Conservation (phyloP, 1,140 invertebrate genomes). For the Nylanderia fulva region DNA sequence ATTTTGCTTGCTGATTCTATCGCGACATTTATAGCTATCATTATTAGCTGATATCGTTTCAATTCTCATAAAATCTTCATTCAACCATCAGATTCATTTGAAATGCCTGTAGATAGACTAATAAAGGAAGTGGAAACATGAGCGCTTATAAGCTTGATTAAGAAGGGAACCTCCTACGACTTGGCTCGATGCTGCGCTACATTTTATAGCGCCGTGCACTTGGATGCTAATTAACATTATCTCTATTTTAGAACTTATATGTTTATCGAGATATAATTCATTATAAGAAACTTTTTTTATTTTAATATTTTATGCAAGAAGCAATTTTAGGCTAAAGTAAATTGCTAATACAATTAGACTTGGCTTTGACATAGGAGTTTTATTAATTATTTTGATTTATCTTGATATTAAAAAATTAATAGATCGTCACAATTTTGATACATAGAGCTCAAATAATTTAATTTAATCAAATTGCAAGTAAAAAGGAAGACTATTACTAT, state of each 20-base stretch:
- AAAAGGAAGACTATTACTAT: not conserved
- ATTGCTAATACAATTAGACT: not conserved
- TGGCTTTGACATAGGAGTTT: not conserved
- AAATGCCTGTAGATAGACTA: slow-evolving; percentile 19
- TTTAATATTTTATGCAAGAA: not conserved
- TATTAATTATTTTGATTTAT: too few species aligned
- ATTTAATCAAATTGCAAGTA: not conserved
- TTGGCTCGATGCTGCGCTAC: not conserved
- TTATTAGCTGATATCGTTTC: slow-evolving; percentile 84
- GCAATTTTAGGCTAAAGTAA: not conserved
- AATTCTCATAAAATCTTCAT: slow-evolving; percentile 84
- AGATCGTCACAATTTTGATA: not conserved
- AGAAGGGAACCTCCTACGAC: not conserved
- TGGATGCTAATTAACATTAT: not conserved
- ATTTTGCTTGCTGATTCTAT: slow-evolving; percentile 85
- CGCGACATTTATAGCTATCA: slow-evolving; percentile 85
- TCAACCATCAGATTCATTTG: slow-evolving; percentile 78
- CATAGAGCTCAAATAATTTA: too few species aligned
- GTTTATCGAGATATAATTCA: not conserved
- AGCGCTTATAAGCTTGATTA: not conserved
- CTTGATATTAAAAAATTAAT: too few species aligned
- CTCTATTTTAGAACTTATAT: slow-evolving; percentile 1
- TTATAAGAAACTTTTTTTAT: not conserved
- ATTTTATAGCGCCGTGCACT: not conserved
- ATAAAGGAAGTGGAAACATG: not conserved